These are phyloP conservation scores for Chorisops tibialis DNA, from an alignment of 2,888 invertebrate species.

Conservation along the genomic window DNA sequence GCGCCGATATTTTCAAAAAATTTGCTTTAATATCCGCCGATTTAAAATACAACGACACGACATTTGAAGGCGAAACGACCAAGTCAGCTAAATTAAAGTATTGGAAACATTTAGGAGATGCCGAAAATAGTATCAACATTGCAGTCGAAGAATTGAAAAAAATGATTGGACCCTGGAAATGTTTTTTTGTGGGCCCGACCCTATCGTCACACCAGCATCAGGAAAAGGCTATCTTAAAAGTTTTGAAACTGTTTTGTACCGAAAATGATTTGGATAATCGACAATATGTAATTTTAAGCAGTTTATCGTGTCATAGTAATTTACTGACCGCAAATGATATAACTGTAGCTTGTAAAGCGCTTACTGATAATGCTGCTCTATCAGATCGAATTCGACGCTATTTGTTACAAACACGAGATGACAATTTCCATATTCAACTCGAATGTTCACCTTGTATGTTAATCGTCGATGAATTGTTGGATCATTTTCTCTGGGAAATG, in stretches of 20 bases:
- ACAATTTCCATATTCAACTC: neutral
- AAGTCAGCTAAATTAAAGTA: neutral
- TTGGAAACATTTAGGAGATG: neutral
- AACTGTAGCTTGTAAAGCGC: neutral
- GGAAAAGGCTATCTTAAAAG: neutral
- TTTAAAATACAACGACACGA: neutral
- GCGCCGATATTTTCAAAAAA: neutral
- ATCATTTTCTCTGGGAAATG: slow-evolving; percentile 51
- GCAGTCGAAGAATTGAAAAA: slow-evolving; percentile 2
- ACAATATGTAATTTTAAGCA: slow-evolving; percentile 1
- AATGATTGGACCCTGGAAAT: slow-evolving; percentile 21
- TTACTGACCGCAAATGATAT: neutral
- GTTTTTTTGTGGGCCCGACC: slow-evolving; percentile 16
- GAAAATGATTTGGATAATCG: neutral
- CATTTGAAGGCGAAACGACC: neutral
- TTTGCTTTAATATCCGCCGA: neutral
- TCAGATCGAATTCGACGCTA: neutral
- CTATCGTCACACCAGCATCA: neutral
- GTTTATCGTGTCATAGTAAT: neutral
- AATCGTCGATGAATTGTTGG: slow-evolving; percentile 48
- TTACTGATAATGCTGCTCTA: neutral
- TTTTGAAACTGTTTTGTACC: neutral
- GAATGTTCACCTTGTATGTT: slow-evolving; percentile 44
- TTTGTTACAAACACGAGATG: neutral
- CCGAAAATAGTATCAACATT: neutral